Evolutionary conservation across 2,888 invertebrate genomes (phyloP).

Genomic region (Papilio demoleus): DNA sequence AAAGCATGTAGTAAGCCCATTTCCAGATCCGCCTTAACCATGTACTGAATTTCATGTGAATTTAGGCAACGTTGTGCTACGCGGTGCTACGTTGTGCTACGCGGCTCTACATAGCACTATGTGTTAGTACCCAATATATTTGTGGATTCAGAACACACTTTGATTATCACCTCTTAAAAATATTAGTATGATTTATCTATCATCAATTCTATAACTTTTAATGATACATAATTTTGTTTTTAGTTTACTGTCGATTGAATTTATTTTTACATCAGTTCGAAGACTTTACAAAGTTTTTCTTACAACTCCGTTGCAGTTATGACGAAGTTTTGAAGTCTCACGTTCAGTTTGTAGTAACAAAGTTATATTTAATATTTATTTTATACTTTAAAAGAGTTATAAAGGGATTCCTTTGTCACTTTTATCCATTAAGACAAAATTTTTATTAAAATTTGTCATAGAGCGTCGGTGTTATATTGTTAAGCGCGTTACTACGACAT

Average conservation of each 20-base stretch:
- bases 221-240: neutral
- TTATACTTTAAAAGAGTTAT: neutral
- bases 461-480: no score
- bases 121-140: neutral
- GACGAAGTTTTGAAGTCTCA: neutral
- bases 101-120: neutral
- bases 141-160: neutral
- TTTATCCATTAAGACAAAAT: no score
- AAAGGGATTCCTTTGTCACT: no score
- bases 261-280: neutral
- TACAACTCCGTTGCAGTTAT: neutral
- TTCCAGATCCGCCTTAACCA: conserved; percentile 19
- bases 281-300: neutral
- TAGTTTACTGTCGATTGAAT: neutral
- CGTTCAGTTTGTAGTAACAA: neutral
- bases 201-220: neutral
- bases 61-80: conserved; percentile 1
- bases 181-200: no score
- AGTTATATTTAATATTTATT: neutral
- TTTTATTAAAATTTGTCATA: no score
- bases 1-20: neutral
- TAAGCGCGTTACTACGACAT: no score
- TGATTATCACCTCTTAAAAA: neutral
- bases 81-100: neutral
- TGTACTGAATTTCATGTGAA: conserved; percentile 2